phyloP scores from a whole-genome alignment of 2,888 invertebrate species.

The Heliconius erato region DNA sequence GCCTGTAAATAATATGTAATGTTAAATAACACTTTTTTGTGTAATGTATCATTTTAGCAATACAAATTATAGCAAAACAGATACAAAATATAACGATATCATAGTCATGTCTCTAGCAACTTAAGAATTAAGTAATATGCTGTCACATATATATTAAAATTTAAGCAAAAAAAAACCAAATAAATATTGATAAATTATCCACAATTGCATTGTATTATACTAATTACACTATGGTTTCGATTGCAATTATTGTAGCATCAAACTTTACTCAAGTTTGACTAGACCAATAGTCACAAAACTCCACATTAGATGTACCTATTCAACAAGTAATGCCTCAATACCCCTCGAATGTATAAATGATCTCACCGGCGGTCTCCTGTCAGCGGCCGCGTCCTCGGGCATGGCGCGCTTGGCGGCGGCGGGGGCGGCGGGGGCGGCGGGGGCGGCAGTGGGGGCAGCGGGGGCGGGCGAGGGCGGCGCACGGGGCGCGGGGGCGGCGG shows the following conservation, averaged over 20 bases:
- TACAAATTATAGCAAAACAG: background rate
- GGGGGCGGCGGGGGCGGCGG: conserved; percentile 50
- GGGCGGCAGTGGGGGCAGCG: conserved; percentile 47
- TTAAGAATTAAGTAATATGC: background rate
- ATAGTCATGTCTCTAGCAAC: background rate
- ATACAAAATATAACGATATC: background rate
- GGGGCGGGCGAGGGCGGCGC: conserved; percentile 53
- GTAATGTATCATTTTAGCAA: background rate
- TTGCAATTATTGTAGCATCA: no score
- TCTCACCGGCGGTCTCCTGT: conserved; percentile 91
- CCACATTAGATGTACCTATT: background rate
- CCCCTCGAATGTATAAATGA: background rate
- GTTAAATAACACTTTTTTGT: background rate
- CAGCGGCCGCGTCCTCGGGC: conserved; percentile 86
- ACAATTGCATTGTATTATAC: no score
- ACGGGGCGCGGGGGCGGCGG: conserved; percentile 52
- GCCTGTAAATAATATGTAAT: conserved; percentile 72
- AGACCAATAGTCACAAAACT: no score
- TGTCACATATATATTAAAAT: no score
- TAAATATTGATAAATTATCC: no score
- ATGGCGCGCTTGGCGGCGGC: conserved; percentile 73
- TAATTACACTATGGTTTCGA: no score
- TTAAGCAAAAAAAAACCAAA: no score
- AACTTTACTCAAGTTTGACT: no score
- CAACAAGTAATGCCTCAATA: background rate